Evolutionary conservation across 2,113 vertebrate species (phyloP), one percentile per base, ranked within the genome.

Genomic region (Pygoscelis adeliae): DNA sequence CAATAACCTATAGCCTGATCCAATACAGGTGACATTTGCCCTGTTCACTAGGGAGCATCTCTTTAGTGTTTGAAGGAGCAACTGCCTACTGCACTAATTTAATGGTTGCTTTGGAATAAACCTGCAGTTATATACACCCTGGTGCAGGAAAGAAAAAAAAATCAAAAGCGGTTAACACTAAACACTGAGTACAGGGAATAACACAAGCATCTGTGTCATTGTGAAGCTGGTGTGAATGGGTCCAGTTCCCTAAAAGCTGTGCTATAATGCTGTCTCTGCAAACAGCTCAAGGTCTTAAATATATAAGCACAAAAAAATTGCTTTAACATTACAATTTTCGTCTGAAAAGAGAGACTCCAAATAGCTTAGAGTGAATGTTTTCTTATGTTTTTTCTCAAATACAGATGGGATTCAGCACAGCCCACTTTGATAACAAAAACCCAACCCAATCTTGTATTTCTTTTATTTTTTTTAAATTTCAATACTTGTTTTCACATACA

Each of bases 1-100:
- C 53, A 95, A 82, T 94, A 97, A 97, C 95, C 96, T 96, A 74
- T 90, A 88, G 83, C 78, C 96, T 95, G 92, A 87, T 95, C 76
- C 72, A 90, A 87, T 76, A 72, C 42, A 83, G 81, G 89, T 97
- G 97, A 96, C 97, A 96, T 97, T 97, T 98, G 93, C 85, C 94
- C 96, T 86, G 90, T 94, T 97, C 96, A 90, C 95, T 76, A 78
- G 95, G 96, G 94, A 97, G 56, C 83, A 90, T 55, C 67, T 95
- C 92, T 95, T 92, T 82, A 95, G 73, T 49, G 32, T 95, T 88
- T 95, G 85, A 91, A 97, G 93, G 76, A 97, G 56, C 50, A 95
- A 87, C 80, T 40, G 52, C 61, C 90, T 95, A 27, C 83, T 83
- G 44, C 55, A 88, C 82, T 95, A 83, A 97, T 95, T 95, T 96